phyloP scores from a whole-genome alignment of 2,888 invertebrate species.

The Rhodophaea formosa region DNA sequence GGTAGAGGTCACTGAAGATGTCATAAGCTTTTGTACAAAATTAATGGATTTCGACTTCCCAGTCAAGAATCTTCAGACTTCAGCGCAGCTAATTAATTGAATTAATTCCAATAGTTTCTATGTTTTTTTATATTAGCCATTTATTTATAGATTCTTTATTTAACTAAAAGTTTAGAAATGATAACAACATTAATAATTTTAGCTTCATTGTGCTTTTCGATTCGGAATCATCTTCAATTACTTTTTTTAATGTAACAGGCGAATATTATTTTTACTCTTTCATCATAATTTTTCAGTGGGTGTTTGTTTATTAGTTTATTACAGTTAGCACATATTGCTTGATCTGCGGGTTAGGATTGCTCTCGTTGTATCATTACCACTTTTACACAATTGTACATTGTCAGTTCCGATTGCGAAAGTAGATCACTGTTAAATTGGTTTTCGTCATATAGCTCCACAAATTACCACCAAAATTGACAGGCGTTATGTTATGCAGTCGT shows the following conservation, averaged over 20 bases:
- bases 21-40: conserved; percentile 25
- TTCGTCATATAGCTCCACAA: conserved; percentile 66
- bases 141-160: too few relatives aligned
- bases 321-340: conserved; percentile 35
- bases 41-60: background rate
- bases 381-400: conserved; percentile 71
- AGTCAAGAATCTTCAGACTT: too few relatives aligned
- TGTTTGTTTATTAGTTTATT: conserved; percentile 25
- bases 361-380: conserved; percentile 59
- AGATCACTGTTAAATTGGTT: conserved; percentile 68
- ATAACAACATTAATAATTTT: too few relatives aligned
- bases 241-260: too few relatives aligned
- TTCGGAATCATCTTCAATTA: too few relatives aligned
- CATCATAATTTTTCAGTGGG: conserved; percentile 38
- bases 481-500: conserved; percentile 37
- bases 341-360: conserved; percentile 43
- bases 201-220: too few relatives aligned
- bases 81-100: too few relatives aligned
- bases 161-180: too few relatives aligned
- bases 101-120: too few relatives aligned
- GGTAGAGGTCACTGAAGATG: conserved; percentile 5
- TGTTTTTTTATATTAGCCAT: too few relatives aligned
- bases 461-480: conserved; percentile 53
- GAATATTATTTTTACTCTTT: background rate
- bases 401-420: conserved; percentile 67